Evolutionary conservation across 2,797 vertebrate species (phyloP).

Genomic region (Chrysocyon brachyurus): DNA sequence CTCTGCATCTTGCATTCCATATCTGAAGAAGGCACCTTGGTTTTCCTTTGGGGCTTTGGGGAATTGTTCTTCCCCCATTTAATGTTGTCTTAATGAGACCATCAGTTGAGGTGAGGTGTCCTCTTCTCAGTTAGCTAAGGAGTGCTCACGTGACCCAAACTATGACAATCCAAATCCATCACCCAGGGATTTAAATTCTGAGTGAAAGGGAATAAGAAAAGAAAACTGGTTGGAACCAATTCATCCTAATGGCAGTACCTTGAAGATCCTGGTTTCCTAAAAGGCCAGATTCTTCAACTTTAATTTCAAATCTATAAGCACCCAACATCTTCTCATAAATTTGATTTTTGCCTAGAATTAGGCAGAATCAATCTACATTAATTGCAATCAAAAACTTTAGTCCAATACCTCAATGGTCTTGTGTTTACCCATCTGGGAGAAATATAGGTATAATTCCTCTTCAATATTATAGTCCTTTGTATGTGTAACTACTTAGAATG

Average conservation of each 20-base stretch:
- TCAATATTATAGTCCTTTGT: background rate
- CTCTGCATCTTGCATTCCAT: constrained; percentile 1
- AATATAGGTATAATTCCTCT: background rate
- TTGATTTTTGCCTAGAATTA: constrained; percentile 56
- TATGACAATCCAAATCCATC: constrained; percentile 53
- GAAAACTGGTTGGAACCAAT: constrained; percentile 55
- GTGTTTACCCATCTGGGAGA: background rate
- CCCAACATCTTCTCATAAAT: constrained; percentile 11
- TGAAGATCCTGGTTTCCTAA: constrained; percentile 22
- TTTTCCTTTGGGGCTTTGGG: constrained; percentile 47
- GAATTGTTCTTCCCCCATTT: background rate
- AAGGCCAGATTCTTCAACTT: constrained; percentile 47
- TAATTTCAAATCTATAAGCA: constrained; percentile 39
- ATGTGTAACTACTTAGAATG: background rate
- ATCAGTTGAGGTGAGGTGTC: background rate
- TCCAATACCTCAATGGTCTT: background rate
- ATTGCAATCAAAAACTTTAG: constrained; percentile 24
- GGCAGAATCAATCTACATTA: constrained; percentile 31
- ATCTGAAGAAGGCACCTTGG: background rate
- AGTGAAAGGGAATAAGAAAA: constrained; percentile 27
- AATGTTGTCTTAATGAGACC: constrained; percentile 55
- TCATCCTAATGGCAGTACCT: constrained; percentile 48
- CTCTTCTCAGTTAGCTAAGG: constrained; percentile 51
- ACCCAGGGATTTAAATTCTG: constrained; percentile 66
- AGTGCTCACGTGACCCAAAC: background rate